Evolutionary conservation across 2,113 vertebrate genomes (phyloP).

Genomic region (Elephas maximus): DNA sequence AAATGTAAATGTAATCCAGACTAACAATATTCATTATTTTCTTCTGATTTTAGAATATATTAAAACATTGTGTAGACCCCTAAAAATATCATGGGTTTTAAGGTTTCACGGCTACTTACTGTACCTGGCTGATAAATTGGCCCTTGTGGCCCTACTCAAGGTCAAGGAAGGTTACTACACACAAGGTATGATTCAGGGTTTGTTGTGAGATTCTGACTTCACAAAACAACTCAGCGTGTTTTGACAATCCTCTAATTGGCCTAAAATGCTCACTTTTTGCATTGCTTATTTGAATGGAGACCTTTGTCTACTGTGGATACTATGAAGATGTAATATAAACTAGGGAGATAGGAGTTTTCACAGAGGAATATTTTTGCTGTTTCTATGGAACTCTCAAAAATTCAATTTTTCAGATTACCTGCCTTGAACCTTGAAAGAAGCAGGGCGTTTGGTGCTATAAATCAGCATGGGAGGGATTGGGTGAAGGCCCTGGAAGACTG

Average conservation of each 20-base stretch:
- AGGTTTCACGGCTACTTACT: neutral
- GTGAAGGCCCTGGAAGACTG: neutral
- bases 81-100: neutral
- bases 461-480: rapidly evolving
- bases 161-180: neutral
- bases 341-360: neutral
- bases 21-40: neutral
- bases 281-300: neutral
- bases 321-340: neutral
- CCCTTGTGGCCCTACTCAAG: neutral
- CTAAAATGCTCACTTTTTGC: neutral
- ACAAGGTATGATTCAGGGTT: neutral
- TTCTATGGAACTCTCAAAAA: neutral
- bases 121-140: neutral
- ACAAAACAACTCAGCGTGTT: neutral
- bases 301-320: neutral
- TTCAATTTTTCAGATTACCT: neutral
- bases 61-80: rapidly evolving
- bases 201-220: neutral
- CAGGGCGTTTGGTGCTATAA: neutral
- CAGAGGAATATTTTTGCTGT: neutral
- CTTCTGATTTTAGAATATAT: neutral
- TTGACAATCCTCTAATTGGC: neutral
- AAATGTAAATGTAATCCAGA: neutral
- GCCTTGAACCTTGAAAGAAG: neutral